Evolutionary conservation across 2,113 vertebrate genomes (phyloP), one percentile per base, ranked within the genome.

Genomic region (Daubentonia madagascariensis): DNA sequence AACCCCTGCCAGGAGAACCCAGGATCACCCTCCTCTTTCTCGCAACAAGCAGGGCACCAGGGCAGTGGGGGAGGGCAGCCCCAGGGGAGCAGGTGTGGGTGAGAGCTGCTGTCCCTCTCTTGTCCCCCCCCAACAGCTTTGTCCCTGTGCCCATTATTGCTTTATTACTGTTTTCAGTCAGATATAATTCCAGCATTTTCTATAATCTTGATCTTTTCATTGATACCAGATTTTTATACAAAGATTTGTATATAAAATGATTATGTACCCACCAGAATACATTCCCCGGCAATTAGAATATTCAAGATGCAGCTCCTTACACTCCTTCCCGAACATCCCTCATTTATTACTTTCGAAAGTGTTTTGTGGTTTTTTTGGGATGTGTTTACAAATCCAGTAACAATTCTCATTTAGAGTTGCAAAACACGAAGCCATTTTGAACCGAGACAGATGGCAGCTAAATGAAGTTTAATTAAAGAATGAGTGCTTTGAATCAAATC

Each of bases 391-490:
- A 98, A 98, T 97, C 97, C 98, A 98, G 45, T 98, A 98, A 98
- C 98, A 98, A 99, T 98, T 97, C 98, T 98, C 98, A 97, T 98
- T 98, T 98, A 84, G 95, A 98, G 98, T 85, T 97, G 96, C 97
- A 98, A 98, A 99, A 99, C 98, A 99, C 86, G 96, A 88, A 98
- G 97, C 96, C 96, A 96, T 98, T 98, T 98, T 98, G 97, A 98
- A 98, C 96, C 84, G 96, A 97, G 98, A 95, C 99, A 99, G 98
- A 99, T 99, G 99, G 98, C 97, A 95, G 95, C 97, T 98, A 98
- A 99, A 99, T 98, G 98, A 98, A 98, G 98, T 98, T 99, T 99
- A 98, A 99, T 99, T 98, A 98, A 98, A 98, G 98, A 98, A 98
- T 97, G 97, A 99, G 98, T 75, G 97, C 98, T 98, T 97, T 97